These are phyloP conservation scores for Nomada ferruginata DNA, from an alignment of 2,888 invertebrate species.

Conservation along the genomic window DNA sequence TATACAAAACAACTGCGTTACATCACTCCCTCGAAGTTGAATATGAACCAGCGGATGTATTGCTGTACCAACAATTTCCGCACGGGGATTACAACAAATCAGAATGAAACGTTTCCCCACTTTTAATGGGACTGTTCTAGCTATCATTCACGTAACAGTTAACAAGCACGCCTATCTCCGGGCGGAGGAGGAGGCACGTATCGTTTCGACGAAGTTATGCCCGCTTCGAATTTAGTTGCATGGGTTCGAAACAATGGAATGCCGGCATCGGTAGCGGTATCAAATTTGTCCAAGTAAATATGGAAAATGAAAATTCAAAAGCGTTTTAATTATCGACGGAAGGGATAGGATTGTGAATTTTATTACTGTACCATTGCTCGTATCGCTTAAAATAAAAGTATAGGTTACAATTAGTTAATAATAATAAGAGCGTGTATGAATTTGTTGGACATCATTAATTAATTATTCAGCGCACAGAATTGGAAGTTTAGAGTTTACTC, in stretches of 20 bases:
- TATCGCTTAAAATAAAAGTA: no score
- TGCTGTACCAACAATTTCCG: conserved; percentile 44
- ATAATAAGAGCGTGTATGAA: no score
- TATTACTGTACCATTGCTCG: no score
- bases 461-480: no score
- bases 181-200: conserved; percentile 43
- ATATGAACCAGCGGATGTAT: conserved; percentile 34
- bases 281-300: not conserved
- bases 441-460: no score
- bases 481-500: no score
- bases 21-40: conserved; percentile 36
- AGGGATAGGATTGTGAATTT: no score
- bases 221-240: conserved; percentile 9
- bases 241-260: conserved; percentile 6
- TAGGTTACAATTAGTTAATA: no score
- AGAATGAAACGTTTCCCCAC: conserved; percentile 46
- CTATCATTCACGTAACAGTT: conserved; percentile 66
- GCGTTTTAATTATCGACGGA: not conserved
- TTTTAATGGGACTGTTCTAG: conserved; percentile 54
- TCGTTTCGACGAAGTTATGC: conserved; percentile 26
- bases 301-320: not conserved
- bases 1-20: conserved; percentile 39
- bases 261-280: not conserved
- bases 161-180: conserved; percentile 57
- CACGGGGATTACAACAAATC: conserved; percentile 48